phyloP scores from a whole-genome alignment of 2,797 vertebrate genomes.

The Syngnathus rostellatus region DNA sequence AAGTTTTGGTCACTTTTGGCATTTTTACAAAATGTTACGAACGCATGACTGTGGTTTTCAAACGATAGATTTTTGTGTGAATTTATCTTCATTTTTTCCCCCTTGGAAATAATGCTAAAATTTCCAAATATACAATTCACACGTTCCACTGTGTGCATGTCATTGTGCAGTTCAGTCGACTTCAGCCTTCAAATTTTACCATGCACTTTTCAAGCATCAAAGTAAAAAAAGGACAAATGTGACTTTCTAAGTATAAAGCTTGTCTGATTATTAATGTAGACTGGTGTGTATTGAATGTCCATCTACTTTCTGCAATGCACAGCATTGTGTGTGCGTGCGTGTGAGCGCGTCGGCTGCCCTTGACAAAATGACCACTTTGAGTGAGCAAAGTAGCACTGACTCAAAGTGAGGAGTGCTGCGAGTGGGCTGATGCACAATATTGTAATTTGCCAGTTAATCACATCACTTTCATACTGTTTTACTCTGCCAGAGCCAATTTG shows the following conservation, averaged over 20 bases:
- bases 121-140: too few relatives aligned
- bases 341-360: slow-evolving; percentile 22
- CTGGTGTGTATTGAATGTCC: background rate
- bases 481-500: background rate
- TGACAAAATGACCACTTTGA: slow-evolving; percentile 30
- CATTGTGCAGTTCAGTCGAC: background rate
- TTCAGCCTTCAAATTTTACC: background rate
- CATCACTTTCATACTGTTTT: slow-evolving; percentile 17
- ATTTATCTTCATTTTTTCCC: too few relatives aligned
- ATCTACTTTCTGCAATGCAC: background rate
- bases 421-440: slow-evolving; percentile 9
- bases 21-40: too few relatives aligned
- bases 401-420: slow-evolving; percentile 32
- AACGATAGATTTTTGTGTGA: too few relatives aligned
- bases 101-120: too few relatives aligned
- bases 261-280: background rate
- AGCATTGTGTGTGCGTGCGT: background rate
- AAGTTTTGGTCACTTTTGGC: too few relatives aligned
- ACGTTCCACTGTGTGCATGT: too few relatives aligned
- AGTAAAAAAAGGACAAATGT: background rate
- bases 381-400: slow-evolving; percentile 35
- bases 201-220: background rate
- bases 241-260: background rate
- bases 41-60: too few relatives aligned
- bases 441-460: slow-evolving; percentile 25